Percentiles rank a stretch among this genome's conserved stretches.
Conservation (phyloP, 1,140 invertebrate genomes). For the Macrocentrus cingulum region DNA sequence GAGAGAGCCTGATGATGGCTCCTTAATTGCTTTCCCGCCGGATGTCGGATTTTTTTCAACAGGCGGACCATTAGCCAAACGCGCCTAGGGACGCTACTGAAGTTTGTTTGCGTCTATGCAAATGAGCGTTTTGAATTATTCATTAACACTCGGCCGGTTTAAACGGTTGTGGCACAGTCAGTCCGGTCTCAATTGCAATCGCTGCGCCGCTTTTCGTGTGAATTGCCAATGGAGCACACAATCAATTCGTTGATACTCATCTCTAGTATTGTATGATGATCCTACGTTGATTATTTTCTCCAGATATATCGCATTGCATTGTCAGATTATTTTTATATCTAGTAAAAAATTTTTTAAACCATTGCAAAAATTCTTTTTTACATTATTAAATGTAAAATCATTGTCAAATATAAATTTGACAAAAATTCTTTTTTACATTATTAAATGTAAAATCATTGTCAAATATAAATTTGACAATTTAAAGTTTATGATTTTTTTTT, state of each 20-base stretch:
- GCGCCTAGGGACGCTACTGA: constrained; percentile 23
- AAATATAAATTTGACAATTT: no score
- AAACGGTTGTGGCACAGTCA: not conserved
- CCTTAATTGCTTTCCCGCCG: not conserved
- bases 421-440: no score
- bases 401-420: no score
- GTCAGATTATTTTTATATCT: not conserved
- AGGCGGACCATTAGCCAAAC: constrained; percentile 5
- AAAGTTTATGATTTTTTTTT: no score
- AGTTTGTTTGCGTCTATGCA: constrained; percentile 33
- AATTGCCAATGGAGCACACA: not conserved
- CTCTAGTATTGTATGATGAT: no score
- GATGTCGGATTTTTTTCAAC: not conserved
- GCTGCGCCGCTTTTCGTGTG: not conserved
- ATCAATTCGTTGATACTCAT: not conserved
- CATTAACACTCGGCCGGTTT: constrained; percentile 30
- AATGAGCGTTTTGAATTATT: constrained; percentile 41
- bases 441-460: no score
- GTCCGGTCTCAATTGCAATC: constrained; percentile 3
- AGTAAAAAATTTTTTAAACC: no score
- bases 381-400: no score
- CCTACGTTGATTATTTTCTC: no score
- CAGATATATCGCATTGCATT: not conserved
- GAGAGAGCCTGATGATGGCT: not conserved
- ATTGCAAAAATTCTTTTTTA: no score